Base-by-base conservation (phyloP, 64 coral and sea anemone species). In the Cladopsammia gracilis region DNA sequence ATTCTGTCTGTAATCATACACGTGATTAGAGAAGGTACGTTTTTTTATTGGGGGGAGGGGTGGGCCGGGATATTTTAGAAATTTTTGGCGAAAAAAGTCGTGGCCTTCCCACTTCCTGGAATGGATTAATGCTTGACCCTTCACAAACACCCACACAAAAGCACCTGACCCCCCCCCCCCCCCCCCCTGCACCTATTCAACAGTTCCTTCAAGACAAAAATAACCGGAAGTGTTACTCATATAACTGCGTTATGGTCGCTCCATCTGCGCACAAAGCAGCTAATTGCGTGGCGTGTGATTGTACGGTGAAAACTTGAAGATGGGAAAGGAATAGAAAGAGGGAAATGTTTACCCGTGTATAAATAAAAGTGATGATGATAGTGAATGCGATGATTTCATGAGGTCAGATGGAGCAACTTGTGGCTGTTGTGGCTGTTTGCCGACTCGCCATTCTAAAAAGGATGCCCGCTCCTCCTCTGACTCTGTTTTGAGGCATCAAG, bases 81-180 rank as follows among this genome's bases (percentile, higher is more conserved):
- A 53, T 59, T 64, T 67, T 86, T 86, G 22, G 62, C 82, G 45
- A 70, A 86, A 86, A 86, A 86, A 22, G 4, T 86, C 3, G 61
- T 69, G 42, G 82, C 82, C 42, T 18, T 86, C 82, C 64, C 82
- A 70, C 62, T n/a, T 86, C 82, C 62, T 86, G 82, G 62, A 86
- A 47, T 70, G 42, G 64, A 69, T 86, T 86, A 18, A 46, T 70
- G 42, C 19, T 51, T 68, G 58, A 64, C 65, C 65, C 83, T 87
- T 88, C 68, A 74, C 66, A 88, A 74, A 59, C 7, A 59, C 48
- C 20, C 85, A 57, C 48, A 25, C 9, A 73, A 87, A 87, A 87
- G 47, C 68, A 74, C 71, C 50, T 59, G 82, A 53, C 42, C 81
- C 60, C 81, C 34, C 34, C 34, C 34, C 34, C 34, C 34, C 34